Conservation (phyloP, 2,797 vertebrate species). For the Liasis olivaceus region DNA sequence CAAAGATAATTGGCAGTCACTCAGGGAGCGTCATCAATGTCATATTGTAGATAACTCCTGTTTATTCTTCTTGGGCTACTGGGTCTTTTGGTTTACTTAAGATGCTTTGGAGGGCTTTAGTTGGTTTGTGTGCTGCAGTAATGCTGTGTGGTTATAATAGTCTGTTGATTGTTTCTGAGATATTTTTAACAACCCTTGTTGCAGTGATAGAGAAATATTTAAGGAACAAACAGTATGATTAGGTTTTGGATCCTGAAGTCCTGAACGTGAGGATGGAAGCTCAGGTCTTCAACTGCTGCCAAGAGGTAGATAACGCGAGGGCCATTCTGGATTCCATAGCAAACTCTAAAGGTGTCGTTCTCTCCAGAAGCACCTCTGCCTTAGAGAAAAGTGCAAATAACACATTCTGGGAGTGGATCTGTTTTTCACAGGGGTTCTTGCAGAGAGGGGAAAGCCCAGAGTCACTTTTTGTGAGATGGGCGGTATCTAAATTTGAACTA, state of each 20-base stretch:
- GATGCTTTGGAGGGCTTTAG: too few species aligned
- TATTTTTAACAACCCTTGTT: background rate
- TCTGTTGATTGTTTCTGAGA: too few species aligned
- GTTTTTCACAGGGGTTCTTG: background rate
- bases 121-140: too few species aligned
- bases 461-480: too few species aligned
- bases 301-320: background rate
- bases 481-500: too few species aligned
- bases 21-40: too few species aligned
- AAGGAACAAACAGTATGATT: background rate
- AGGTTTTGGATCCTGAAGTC: background rate
- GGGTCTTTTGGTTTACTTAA: too few species aligned
- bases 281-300: background rate
- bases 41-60: too few species aligned
- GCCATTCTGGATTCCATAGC: background rate
- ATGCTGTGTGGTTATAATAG: too few species aligned
- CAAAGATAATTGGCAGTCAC: too few species aligned
- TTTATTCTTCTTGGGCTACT: too few species aligned
- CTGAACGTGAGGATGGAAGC: background rate
- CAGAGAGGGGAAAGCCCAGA: background rate
- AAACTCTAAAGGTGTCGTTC: background rate
- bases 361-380: background rate
- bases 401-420: background rate
- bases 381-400: background rate
- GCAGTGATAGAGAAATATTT: background rate